Base-by-base conservation (phyloP, 2,113 vertebrate species). In the Eublepharis macularius region DNA sequence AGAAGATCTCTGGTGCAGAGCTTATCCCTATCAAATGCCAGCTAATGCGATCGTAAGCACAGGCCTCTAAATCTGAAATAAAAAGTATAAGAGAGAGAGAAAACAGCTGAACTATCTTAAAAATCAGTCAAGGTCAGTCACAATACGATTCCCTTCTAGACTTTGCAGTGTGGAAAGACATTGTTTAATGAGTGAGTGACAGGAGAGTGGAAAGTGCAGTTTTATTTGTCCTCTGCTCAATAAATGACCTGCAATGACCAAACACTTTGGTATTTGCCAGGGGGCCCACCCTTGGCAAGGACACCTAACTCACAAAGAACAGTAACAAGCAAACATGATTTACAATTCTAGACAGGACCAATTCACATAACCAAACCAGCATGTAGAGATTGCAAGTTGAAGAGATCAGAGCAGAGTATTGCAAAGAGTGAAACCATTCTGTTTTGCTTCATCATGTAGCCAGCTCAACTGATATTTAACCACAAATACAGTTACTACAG, bases 1-100 rank as follows among this genome's bases (percentile, higher is more conserved):
- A 98, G 94, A 99, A 99, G 32, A 98, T 88, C 94, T 99, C 99
- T 1, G 98, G 96, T 60, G 96, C 93, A 2, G 98, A 98, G 92
- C 98, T 99, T 98, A 99, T 99, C 21, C 96, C 98, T 89, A 98
- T 86, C 88, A 99, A 95, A 88, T 99, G 98, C 95, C 98, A 98
- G 85, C 96, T 98, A 73, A 98, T 91, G 7, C 95, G 92, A 77
- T 97, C 95, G 41, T 97, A 87, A 1, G 96, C 95, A 86, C 98
- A 99, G 77, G 97, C 89, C 12, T 84, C 95, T 84, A 98, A 84
- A 90, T 96, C 99, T 99, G 96, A 68, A 94, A 92, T 9, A 91
- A 32, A 92, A 87, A 76, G 11, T 57, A 84, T 29, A 82, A 63
- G 0, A 74, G 17, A 3, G 36, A 69, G 47, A 82, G 78, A 10